phyloP scores from a whole-genome alignment of 2,797 vertebrate genomes.

The Dryobates pubescens region DNA sequence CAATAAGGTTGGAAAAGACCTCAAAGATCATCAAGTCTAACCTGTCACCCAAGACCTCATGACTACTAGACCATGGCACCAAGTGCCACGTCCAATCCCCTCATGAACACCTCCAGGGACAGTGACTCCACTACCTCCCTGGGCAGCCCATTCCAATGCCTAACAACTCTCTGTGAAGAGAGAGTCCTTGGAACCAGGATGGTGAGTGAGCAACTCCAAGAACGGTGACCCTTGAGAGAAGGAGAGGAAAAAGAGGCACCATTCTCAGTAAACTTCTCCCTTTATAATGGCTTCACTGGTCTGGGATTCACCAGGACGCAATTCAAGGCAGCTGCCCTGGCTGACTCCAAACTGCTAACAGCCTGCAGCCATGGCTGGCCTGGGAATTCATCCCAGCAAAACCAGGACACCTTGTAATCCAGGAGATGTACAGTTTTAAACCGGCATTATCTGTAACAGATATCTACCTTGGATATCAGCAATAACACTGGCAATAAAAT shows the following conservation, averaged over 20 bases:
- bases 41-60: no score
- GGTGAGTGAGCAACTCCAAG: not conserved
- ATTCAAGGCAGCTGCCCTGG: not conserved
- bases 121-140: no score
- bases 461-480: not conserved
- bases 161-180: no score
- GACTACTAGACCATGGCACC: no score
- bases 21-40: no score
- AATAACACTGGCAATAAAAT: slow-evolving; percentile 8
- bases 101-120: no score
- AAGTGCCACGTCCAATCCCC: no score
- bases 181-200: not conserved
- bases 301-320: not conserved
- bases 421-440: slow-evolving; percentile 1
- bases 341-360: not conserved
- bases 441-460: not conserved
- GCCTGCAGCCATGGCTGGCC: not conserved
- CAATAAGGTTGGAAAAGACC: no score
- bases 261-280: not conserved
- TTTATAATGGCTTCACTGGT: not conserved
- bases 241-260: not conserved
- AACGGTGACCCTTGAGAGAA: not conserved
- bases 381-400: not conserved
- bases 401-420: not conserved
- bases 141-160: no score